Evolutionary conservation across 2,797 vertebrate species (phyloP).

Genomic region (Pachyuromys duprasi): DNA sequence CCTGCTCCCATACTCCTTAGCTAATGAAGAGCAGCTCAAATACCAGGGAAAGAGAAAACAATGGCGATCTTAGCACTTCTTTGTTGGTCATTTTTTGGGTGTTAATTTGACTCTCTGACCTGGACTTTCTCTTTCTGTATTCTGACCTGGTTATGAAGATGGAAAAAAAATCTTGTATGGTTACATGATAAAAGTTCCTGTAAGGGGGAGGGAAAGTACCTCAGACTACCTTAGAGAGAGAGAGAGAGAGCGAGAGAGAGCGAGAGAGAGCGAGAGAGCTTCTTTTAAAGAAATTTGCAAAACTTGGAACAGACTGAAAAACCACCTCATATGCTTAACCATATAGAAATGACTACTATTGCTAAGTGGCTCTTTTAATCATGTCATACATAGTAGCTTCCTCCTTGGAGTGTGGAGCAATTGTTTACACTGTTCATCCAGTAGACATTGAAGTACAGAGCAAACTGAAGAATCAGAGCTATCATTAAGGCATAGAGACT

Average conservation of each 20-base stretch:
- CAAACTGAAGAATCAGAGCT: not conserved
- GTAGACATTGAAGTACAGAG: not conserved
- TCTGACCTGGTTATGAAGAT: not conserved
- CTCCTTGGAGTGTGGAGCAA: not conserved
- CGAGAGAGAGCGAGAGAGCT: too few relatives aligned
- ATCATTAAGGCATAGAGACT: not conserved
- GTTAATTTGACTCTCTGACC: slow-evolving; percentile 42
- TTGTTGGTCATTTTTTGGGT: not conserved
- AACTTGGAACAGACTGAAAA: slow-evolving; percentile 21
- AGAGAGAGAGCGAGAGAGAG: too few relatives aligned
- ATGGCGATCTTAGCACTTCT: not conserved
- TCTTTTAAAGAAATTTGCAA: slow-evolving; percentile 54
- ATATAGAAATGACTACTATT: slow-evolving; percentile 2
- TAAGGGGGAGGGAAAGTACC: too few relatives aligned
- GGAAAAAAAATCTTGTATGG: slow-evolving; percentile 3
- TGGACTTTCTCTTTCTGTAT: not conserved
- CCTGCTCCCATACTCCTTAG: not conserved
- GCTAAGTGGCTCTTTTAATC: slow-evolving; percentile 16
- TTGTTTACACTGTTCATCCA: not conserved
- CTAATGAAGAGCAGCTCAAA: not conserved
- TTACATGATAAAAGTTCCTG: not conserved
- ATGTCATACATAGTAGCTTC: not conserved
- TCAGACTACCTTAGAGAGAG: not conserved
- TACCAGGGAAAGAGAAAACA: not conserved
- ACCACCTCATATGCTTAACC: not conserved